Evolutionary conservation across 2,888 invertebrate genomes (phyloP).

Genomic region (Brassicogethes aeneus): DNA sequence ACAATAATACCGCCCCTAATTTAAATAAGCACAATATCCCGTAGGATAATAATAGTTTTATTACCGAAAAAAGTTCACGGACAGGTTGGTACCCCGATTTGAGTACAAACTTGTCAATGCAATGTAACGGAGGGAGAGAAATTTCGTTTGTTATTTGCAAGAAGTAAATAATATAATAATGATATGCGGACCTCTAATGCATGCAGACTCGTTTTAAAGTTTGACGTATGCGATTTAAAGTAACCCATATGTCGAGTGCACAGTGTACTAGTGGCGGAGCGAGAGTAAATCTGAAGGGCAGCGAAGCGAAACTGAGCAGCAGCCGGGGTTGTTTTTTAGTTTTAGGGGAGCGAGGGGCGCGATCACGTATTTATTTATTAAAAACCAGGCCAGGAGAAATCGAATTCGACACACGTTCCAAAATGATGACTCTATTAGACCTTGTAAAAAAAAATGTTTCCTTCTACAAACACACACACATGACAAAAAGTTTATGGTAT

Average conservation of each 20-base stretch:
- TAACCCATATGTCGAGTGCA: constrained; percentile 29
- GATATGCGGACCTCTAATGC: constrained; percentile 13
- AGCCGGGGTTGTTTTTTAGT: neutral
- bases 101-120: no score
- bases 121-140: no score
- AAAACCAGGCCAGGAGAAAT: constrained; percentile 31
- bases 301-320: constrained; percentile 7
- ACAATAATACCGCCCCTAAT: no score
- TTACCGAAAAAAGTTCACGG: neutral
- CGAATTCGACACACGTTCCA: constrained; percentile 32
- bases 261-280: no score
- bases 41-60: neutral
- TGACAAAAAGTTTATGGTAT: no score
- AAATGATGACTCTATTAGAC: constrained; percentile 28
- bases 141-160: no score
- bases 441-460: no score
- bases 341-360: no score
- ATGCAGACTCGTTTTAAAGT: constrained; percentile 13
- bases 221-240: constrained; percentile 32
- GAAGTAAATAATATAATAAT: constrained; percentile 19
- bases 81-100: neutral
- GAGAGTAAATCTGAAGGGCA: constrained; percentile 21
- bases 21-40: no score
- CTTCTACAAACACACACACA: no score
- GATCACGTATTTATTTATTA: constrained; percentile 31